Base-by-base conservation (phyloP, 2,888 invertebrate species). In the Nipponacmea schrenckii region DNA sequence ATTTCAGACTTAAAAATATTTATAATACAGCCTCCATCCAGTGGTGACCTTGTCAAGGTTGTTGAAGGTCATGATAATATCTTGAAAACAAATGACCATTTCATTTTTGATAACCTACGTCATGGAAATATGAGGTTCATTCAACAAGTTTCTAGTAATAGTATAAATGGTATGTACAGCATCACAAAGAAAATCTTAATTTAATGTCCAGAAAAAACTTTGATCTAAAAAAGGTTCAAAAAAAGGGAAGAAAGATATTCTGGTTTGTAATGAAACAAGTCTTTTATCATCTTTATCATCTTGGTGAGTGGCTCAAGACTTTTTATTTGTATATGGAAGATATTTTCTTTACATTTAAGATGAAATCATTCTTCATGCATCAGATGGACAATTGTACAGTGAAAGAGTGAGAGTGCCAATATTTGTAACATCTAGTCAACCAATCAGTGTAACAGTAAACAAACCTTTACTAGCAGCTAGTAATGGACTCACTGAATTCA, bases 321-420 rank as follows among this genome's bases (percentile, higher is more conserved):
- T 39, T 39, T 39, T 1, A 8, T 39, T 39, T 39, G 1, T 39
- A 39, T 39, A 2, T 39, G 39, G 10, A 39, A 10, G 8, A 39
- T 1, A 39, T 39, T 2, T 31, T 39, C 10, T 39, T 8, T 39
- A 5, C 8, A n/a, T 74, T 73, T 2, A 72, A 84, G 84, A 79
- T 69, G 73, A 67, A 62, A 74, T 80, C 15, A 67, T 71, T 14
- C 67, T 83, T 31, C 75, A 79, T 67, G 80, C 78, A 1, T 79
- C 72, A 70, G 84, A 84, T 74, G 78, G 78, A 24, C 78, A 80
- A 71, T 67, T 81, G 69, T 71, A 72, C 69, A 84, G 81, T 74
- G 67, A 74, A 14, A 67, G 64, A 20, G 71, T 70, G 24, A 50
- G 71, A 27, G 67, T 84, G 14, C 72, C 74, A 45, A 76, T 81